Percentiles rank a stretch among this genome's conserved stretches.
phyloP scores from a whole-genome alignment of 2,797 vertebrate genomes.

The Leucoraja ocellata region DNA sequence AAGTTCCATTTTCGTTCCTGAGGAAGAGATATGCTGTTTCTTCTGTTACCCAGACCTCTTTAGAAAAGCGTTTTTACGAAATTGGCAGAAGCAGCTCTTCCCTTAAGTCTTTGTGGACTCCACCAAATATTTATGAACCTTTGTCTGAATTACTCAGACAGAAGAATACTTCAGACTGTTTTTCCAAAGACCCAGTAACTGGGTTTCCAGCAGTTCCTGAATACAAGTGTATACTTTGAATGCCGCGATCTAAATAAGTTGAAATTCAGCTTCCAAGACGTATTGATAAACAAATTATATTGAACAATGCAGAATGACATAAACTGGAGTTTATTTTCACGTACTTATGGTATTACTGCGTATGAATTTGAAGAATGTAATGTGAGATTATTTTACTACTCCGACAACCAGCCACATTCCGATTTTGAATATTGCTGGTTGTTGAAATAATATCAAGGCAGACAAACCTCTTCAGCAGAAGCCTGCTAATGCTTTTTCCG shows the following conservation, averaged over 20 bases:
- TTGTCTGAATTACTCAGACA: not conserved
- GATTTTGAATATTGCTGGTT: not conserved
- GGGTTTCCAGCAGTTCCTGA: not conserved
- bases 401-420: not conserved
- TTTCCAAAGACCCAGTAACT: not conserved
- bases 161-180: not conserved
- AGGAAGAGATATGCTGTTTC: not conserved
- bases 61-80: constrained; percentile 36
- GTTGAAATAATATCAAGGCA: not conserved
- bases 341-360: not conserved
- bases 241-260: not conserved
- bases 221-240: not conserved
- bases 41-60: not conserved
- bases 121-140: not conserved
- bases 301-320: not conserved
- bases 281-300: not conserved
- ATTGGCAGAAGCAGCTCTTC: not conserved
- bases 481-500: not conserved
- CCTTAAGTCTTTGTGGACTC: not conserved
- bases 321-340: not conserved
- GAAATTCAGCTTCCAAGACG: not conserved
- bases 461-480: not conserved
- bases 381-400: not conserved
- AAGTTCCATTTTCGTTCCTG: not conserved
- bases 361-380: not conserved